These are phyloP conservation scores for Ptychodera flava DNA, from an alignment of 35 echinoderm and acorn worm genomes.

Conservation along the genomic window DNA sequence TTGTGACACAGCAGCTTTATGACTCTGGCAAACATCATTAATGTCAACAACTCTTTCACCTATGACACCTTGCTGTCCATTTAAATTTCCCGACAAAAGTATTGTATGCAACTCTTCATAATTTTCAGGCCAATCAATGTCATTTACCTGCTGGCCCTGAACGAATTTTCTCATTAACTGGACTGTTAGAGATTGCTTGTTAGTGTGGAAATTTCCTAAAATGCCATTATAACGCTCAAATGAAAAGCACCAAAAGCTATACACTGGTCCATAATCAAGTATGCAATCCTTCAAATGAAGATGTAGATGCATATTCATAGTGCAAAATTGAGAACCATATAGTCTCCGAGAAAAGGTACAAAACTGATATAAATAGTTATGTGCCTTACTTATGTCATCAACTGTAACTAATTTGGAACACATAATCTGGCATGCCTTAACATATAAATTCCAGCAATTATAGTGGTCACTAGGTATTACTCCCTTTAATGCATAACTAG, in stretches of 20 bases:
- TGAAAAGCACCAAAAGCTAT: constrained; percentile 25
- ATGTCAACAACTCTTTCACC: not conserved
- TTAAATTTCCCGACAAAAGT: not conserved
- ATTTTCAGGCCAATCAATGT: not conserved
- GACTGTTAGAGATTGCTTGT: not conserved
- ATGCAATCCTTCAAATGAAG: constrained; percentile 17
- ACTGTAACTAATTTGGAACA: not conserved
- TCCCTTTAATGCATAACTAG: constrained; percentile 11
- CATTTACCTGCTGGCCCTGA: not conserved
- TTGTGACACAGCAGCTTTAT: not conserved
- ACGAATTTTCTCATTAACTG: not conserved
- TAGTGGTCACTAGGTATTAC: constrained; percentile 10
- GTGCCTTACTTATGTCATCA: not conserved
- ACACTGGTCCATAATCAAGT: constrained; percentile 8
- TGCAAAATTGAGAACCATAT: constrained; percentile 10
- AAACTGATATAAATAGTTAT: constrained; percentile 7
- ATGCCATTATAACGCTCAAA: constrained; percentile 19
- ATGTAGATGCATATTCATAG: constrained; percentile 35
- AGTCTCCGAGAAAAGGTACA: not conserved
- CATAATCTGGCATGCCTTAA: constrained; percentile 14
- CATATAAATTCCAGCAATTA: constrained; percentile 18
- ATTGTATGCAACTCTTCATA: not conserved
- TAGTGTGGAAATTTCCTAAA: not conserved
- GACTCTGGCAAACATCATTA: not conserved
- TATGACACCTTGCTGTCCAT: not conserved